phyloP scores from a whole-genome alignment of 35 echinoderm and acorn worm species.

The Ptychodera flava region DNA sequence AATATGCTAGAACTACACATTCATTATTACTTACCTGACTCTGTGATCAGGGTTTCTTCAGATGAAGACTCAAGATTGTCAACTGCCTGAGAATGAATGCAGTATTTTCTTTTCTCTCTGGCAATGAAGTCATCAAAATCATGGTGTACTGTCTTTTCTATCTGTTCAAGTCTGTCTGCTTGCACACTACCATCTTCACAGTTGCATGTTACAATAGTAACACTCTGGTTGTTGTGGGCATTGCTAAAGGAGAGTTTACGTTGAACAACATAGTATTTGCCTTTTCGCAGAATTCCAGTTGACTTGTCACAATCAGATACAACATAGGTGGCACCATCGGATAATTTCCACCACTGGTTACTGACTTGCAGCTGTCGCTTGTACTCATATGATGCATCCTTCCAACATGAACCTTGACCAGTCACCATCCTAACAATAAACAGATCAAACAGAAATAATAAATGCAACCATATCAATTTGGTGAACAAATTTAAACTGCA shows the following conservation, averaged over 20 bases:
- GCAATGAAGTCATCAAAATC: neutral
- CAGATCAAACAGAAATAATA: too few species aligned
- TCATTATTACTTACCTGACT: neutral
- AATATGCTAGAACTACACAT: too few species aligned
- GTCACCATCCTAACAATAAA: neutral
- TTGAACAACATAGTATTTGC: neutral
- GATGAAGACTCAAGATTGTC: neutral
- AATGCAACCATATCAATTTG: too few species aligned
- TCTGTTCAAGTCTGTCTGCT: neutral
- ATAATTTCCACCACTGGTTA: neutral
- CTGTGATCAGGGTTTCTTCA: neutral
- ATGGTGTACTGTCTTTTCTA: neutral
- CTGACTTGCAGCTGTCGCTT: neutral
- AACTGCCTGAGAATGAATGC: neutral
- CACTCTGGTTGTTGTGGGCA: neutral
- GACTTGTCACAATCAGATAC: neutral
- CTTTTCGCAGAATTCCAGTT: neutral
- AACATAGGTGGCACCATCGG: neutral
- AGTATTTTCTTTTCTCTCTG: neutral
- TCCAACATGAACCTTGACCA: neutral
- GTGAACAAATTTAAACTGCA: too few species aligned
- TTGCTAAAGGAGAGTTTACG: neutral
- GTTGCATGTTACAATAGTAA: neutral
- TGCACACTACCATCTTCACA: neutral
- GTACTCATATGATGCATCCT: neutral